Conservation (phyloP, 2,888 invertebrate species). For the Dryomyza anilis region DNA sequence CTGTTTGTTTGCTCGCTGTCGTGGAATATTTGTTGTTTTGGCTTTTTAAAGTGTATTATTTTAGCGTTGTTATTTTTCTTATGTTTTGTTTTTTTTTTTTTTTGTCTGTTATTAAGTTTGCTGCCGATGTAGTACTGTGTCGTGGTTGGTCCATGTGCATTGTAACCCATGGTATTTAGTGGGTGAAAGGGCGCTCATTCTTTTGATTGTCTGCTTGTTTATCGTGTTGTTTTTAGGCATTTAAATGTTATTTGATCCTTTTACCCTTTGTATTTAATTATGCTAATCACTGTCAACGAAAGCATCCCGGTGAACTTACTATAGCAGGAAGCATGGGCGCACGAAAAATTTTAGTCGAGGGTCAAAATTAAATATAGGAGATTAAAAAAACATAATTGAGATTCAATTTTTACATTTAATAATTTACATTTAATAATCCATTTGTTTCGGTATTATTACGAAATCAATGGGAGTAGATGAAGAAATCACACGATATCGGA, state of each 20-base stretch:
- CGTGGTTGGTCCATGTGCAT: background rate
- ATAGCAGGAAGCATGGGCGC: background rate
- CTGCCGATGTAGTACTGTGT: background rate
- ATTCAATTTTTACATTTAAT: too few relatives aligned
- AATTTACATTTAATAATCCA: too few relatives aligned
- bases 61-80: background rate
- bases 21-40: background rate
- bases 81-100: background rate
- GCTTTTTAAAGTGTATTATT: conserved; percentile 7
- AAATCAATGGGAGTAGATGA: too few relatives aligned
- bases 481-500: too few relatives aligned
- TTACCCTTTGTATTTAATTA: conserved; percentile 16
- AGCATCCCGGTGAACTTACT: conserved; percentile 1
- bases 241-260: conserved; percentile 16
- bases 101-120: background rate
- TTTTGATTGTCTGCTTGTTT: background rate
- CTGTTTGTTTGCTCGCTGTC: background rate
- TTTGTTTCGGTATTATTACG: too few relatives aligned
- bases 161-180: background rate
- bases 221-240: conserved; percentile 8
- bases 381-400: too few relatives aligned
- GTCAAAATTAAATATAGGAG: too few relatives aligned
- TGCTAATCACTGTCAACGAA: conserved; percentile 18
- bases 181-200: background rate
- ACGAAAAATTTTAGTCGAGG: too few relatives aligned